Evolutionary conservation across 2,797 vertebrate species (phyloP).

Genomic region (Eulemur coronatus): DNA sequence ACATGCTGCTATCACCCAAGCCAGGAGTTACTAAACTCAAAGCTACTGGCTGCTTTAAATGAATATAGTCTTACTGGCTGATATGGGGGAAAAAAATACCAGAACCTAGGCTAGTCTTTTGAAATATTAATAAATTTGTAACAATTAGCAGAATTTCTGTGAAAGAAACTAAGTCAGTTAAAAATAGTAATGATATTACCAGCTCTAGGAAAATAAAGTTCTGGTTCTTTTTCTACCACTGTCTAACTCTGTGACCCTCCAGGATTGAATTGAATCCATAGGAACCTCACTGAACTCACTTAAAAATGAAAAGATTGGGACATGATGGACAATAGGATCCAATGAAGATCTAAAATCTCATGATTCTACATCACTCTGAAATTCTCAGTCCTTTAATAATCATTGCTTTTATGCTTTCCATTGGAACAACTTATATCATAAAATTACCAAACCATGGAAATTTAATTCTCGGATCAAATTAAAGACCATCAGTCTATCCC

Average conservation of each 20-base stretch:
- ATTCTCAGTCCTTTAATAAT: neutral
- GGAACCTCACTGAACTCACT: neutral
- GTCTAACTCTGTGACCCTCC: neutral
- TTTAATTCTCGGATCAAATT: neutral
- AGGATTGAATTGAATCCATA: neutral
- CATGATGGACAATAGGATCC: neutral
- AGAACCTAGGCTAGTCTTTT: neutral
- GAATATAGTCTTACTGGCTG: neutral
- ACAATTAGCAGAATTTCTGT: neutral
- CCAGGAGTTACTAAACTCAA: neutral
- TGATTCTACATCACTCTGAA: neutral
- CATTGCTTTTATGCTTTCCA: neutral
- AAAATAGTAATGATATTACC: neutral
- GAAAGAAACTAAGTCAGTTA: neutral
- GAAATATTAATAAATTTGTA: neutral
- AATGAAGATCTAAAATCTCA: neutral
- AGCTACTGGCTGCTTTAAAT: neutral
- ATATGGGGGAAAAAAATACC: fast-evolving
- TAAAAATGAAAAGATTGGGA: neutral
- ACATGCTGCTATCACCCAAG: neutral
- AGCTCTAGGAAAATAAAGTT: neutral
- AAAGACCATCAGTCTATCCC: neutral
- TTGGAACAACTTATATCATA: neutral
- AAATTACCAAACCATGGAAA: neutral
- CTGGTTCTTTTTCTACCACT: neutral